Conservation (phyloP, 2,888 invertebrate genomes). For the Lypha dubia region DNA sequence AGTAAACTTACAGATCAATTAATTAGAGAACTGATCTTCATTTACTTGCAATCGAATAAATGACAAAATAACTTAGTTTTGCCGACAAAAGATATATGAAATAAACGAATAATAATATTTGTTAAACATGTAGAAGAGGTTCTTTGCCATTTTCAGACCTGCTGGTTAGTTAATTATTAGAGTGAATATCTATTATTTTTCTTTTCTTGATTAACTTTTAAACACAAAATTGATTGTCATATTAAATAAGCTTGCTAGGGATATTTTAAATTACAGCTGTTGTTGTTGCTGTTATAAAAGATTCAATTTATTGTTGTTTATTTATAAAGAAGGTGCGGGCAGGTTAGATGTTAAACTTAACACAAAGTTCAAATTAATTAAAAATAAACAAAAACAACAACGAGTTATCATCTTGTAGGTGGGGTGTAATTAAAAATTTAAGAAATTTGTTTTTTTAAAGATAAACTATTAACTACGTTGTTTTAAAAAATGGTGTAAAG, state of each 20-base stretch:
- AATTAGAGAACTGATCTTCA: too few relatives aligned
- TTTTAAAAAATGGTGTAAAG: too few relatives aligned
- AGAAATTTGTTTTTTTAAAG: slow-evolving; percentile 18
- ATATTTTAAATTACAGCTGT: slow-evolving; percentile 31
- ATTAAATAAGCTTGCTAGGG: slow-evolving; percentile 60
- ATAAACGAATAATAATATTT: background rate
- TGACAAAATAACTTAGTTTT: background rate
- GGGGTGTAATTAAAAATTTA: slow-evolving; percentile 23
- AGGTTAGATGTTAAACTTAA: slow-evolving; percentile 18
- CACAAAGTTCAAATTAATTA: slow-evolving; percentile 64
- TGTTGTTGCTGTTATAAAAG: slow-evolving; percentile 24
- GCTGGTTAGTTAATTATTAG: background rate
- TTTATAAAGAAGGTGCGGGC: background rate
- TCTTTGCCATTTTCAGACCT: background rate
- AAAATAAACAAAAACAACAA: slow-evolving; percentile 59
- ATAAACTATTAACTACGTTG: background rate
- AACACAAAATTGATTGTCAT: slow-evolving; percentile 70
- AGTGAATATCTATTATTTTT: slow-evolving; percentile 48
- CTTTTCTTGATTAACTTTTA: slow-evolving; percentile 69
- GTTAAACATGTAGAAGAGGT: background rate
- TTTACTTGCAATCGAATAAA: too few relatives aligned
- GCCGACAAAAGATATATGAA: too few relatives aligned
- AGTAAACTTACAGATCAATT: too few relatives aligned
- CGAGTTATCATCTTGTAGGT: background rate
- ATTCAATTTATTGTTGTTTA: slow-evolving; percentile 47